Evolutionary conservation across 2,888 invertebrate genomes (phyloP).

Genomic region (Andrena camellia): DNA sequence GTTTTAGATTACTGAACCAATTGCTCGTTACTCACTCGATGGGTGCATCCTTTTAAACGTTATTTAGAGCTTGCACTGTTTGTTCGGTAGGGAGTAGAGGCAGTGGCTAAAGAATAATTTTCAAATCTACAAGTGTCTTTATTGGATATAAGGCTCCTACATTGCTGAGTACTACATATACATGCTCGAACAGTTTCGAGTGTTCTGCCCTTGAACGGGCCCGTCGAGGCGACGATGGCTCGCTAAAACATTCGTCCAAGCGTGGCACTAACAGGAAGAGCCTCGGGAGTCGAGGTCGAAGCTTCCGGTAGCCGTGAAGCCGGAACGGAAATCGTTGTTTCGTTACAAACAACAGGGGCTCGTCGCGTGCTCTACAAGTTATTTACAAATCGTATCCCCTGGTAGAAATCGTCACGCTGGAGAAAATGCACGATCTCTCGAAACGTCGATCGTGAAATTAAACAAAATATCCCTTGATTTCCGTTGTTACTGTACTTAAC

Average conservation of each 20-base stretch:
- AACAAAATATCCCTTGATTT: not conserved
- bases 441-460: slow-evolving; percentile 4
- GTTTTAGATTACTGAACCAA: slow-evolving; percentile 30
- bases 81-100: too few species aligned
- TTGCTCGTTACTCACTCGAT: not conserved
- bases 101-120: not conserved
- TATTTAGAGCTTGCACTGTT: too few species aligned
- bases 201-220: slow-evolving; percentile 29
- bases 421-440: slow-evolving; percentile 30
- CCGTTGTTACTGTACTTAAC: slow-evolving; percentile 1
- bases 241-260: slow-evolving; percentile 54
- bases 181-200: slow-evolving; percentile 59
- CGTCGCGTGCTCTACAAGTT: slow-evolving; percentile 11
- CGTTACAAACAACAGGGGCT: slow-evolving; percentile 25
- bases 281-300: slow-evolving; percentile 12
- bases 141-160: slow-evolving; percentile 69
- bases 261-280: slow-evolving; percentile 61
- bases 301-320: slow-evolving; percentile 11
- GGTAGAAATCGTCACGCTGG: slow-evolving; percentile 17
- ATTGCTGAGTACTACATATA: slow-evolving; percentile 69
- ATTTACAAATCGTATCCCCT: slow-evolving; percentile 27
- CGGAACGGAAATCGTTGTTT: not conserved
- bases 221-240: slow-evolving; percentile 54
- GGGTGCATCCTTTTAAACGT: not conserved
- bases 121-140: slow-evolving; percentile 70